Conservation (phyloP, 2,888 invertebrate genomes). For the Tolmerus cingulatus region DNA sequence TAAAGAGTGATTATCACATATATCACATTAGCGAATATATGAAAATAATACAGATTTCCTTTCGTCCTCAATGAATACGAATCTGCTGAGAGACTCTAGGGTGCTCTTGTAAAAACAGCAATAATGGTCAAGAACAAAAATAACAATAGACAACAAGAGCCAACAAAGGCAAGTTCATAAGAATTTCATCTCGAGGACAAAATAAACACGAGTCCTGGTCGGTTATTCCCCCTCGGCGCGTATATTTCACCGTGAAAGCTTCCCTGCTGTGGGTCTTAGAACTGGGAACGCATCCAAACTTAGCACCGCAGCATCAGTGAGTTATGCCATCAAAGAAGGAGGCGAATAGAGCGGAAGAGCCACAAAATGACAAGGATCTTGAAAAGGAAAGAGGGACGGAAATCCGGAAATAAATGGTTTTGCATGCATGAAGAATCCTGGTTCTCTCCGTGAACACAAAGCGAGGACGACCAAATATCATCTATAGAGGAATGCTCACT, state of each 20-base stretch:
- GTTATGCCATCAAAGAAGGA: not conserved
- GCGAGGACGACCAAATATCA: not conserved
- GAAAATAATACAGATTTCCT: not conserved
- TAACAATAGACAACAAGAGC: constrained; percentile 16
- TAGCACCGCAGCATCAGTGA: not conserved
- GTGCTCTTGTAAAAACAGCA: not conserved
- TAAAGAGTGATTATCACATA: not conserved
- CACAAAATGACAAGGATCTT: constrained; percentile 32
- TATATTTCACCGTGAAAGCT: not conserved
- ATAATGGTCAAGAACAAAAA: constrained; percentile 29
- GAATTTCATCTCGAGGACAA: constrained; percentile 35
- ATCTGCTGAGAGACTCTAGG: not conserved
- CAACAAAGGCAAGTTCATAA: constrained; percentile 35
- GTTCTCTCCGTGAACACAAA: not conserved
- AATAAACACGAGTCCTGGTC: constrained; percentile 23
- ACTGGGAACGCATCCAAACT: not conserved
- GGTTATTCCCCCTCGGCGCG: not conserved
- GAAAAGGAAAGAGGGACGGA: constrained; percentile 46
- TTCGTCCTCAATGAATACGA: not conserved
- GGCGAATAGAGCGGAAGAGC: constrained; percentile 20
- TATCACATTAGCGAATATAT: not conserved
- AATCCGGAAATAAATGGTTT: constrained; percentile 50
- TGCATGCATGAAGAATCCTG: constrained; percentile 48
- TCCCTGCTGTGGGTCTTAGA: not conserved
- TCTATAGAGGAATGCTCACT: not conserved